Percentiles rank a stretch among this genome's conserved stretches.
Evolutionary conservation across 2,797 vertebrate species (phyloP).

Genomic region (Anguilla marmorata): DNA sequence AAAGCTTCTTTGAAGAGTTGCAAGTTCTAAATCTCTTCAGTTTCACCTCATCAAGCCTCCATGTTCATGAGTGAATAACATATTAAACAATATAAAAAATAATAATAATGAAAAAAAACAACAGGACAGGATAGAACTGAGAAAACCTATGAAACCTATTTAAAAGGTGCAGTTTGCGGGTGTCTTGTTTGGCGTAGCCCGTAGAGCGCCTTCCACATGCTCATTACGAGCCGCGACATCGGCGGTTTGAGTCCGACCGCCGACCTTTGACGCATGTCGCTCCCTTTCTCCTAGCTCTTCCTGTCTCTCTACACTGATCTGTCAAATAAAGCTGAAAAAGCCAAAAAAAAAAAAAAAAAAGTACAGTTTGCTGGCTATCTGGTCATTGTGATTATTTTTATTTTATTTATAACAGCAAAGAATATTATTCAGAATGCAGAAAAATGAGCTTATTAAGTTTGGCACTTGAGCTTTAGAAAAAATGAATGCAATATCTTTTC

Average conservation of each 20-base stretch:
- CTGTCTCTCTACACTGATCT: no score
- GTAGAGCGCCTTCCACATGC: no score
- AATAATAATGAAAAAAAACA: no score
- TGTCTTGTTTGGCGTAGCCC: no score
- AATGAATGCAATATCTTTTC: background rate
- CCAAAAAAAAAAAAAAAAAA: no score
- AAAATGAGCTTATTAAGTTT: background rate
- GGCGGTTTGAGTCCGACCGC: no score
- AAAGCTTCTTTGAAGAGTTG: background rate
- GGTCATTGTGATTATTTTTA: background rate
- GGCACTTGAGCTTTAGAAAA: no score
- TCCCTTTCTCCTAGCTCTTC: no score
- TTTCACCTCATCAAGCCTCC: background rate
- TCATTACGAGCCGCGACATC: no score
- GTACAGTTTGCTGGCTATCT: background rate
- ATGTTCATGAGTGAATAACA: background rate
- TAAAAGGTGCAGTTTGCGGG: background rate
- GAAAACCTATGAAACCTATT: background rate
- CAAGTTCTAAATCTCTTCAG: background rate
- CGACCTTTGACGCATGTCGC: no score
- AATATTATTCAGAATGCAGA: background rate
- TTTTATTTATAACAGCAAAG: background rate
- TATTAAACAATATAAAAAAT: background rate
- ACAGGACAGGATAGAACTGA: background rate
- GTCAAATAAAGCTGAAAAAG: no score